Percentiles rank a stretch among this genome's conserved stretches.
phyloP scores from a whole-genome alignment of 2,888 invertebrate species.

The Campoplex capitator region DNA sequence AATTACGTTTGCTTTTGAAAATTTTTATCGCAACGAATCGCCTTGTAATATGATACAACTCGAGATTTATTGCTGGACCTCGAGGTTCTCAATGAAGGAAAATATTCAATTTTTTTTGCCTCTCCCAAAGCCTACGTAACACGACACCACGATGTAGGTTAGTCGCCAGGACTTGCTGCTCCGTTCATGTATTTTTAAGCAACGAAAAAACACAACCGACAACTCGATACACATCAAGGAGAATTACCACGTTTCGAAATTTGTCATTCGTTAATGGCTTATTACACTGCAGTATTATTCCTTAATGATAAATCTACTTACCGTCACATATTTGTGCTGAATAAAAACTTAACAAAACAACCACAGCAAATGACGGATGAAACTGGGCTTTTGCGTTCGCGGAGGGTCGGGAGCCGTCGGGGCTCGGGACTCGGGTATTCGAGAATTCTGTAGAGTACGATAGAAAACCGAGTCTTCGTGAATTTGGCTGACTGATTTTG shows the following conservation, averaged over 20 bases:
- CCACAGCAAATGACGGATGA: conserved; percentile 75
- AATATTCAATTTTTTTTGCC: conserved; percentile 27
- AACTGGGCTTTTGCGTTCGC: conserved; percentile 18
- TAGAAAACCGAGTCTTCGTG: no score
- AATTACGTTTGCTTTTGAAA: not conserved
- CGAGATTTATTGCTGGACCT: not conserved
- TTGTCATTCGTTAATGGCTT: not conserved
- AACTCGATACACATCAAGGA: not conserved
- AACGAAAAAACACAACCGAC: conserved; percentile 33
- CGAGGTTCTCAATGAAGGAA: conserved; percentile 8
- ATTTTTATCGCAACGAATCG: not conserved
- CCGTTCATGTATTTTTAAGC: conserved; percentile 59
- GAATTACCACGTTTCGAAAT: not conserved
- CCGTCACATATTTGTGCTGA: conserved; percentile 81
- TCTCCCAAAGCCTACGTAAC: conserved; percentile 62
- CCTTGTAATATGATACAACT: not conserved
- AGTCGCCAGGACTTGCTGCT: conserved; percentile 54
- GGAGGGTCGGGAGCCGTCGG: no score
- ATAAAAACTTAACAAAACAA: conserved; percentile 75
- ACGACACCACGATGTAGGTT: conserved; percentile 65
- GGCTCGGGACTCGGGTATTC: no score
- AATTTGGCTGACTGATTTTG: no score
- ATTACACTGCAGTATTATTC: not conserved
- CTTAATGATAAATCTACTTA: conserved; percentile 70
- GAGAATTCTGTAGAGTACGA: no score